phyloP scores from a whole-genome alignment of 2,797 vertebrate genomes.

The Hylomyscus alleni region DNA sequence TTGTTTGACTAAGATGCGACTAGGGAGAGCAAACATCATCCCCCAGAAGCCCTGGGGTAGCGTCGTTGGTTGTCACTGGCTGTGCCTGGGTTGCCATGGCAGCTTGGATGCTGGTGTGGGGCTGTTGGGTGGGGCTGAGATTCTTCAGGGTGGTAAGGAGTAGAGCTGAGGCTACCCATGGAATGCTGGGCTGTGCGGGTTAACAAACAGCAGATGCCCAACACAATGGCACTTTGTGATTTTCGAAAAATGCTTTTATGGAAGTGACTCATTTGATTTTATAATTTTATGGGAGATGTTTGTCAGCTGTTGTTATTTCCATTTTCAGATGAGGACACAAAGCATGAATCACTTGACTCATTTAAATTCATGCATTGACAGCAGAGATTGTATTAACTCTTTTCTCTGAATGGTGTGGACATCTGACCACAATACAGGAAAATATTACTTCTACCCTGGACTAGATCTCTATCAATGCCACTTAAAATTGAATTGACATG shows the following conservation, averaged over 20 bases:
- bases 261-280: conserved; percentile 61
- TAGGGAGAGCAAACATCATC: not conserved
- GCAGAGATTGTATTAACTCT: not conserved
- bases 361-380: not conserved
- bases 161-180: not conserved
- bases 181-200: not conserved
- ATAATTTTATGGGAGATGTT: not conserved
- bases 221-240: not conserved
- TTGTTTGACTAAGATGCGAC: not conserved
- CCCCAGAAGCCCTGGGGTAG: too few relatives aligned
- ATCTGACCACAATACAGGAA: not conserved
- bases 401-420: not conserved
- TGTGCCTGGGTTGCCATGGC: not conserved
- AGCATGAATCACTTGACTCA: not conserved
- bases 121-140: not conserved
- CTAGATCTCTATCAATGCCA: not conserved
- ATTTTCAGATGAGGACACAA: conserved; percentile 50
- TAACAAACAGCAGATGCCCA: conserved; percentile 15
- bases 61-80: not conserved
- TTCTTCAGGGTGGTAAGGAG: not conserved
- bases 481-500: conserved; percentile 12
- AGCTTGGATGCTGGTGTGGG: not conserved
- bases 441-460: not conserved
- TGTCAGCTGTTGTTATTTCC: conserved; percentile 61
- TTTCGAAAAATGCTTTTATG: conserved; percentile 49